Evolutionary conservation across 2,888 invertebrate genomes (phyloP), one percentile per base, ranked within the genome.

Genomic region (Harpalus rufipes): DNA sequence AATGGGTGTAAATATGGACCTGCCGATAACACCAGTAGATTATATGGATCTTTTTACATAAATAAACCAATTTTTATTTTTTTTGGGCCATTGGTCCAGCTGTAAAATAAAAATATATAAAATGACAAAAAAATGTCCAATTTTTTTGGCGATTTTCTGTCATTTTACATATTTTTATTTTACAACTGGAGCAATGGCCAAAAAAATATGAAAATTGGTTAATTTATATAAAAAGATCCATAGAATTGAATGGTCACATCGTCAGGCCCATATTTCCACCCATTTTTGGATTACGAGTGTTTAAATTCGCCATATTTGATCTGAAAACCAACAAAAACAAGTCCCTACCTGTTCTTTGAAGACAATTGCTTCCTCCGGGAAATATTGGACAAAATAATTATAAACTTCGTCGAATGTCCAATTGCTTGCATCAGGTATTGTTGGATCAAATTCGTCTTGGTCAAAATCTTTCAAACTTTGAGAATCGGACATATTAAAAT

Each of bases 331-430:
- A 10, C 5, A 44, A 12, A 51, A 12, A 51, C 44, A 2, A 59
- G 16, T 14, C 32, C 16, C 89, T 90, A 96, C 97, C 93, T 98
- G 97, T 87, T 96, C 95, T 89, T 94, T 94, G 87, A 98, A 96
- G 44, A 96, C 94, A 84, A 94, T 93, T 0, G 98, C 97, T 89
- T 96, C 96, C 83, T 95, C 94, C 0, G 95, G 95, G 87, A 97
- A 97, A 89, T 95, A 94, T 87, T 95, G 94, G 0, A 92, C 92
- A 88, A 98, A 96, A 91, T 96, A 98, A 79, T 94, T 93, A 89
- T 94, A 95, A 0, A 98, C 97, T 90, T 98, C 95, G 86, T 95
- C 94, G 18, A 95, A 94, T 0, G 94, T 94, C 98, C 98, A 98
- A 88, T 94, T 93, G 0, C 94, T 93, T 16, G 96, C 96, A 90